phyloP scores from a whole-genome alignment of 1,140 invertebrate species.

The Sesamia nonagrioides region DNA sequence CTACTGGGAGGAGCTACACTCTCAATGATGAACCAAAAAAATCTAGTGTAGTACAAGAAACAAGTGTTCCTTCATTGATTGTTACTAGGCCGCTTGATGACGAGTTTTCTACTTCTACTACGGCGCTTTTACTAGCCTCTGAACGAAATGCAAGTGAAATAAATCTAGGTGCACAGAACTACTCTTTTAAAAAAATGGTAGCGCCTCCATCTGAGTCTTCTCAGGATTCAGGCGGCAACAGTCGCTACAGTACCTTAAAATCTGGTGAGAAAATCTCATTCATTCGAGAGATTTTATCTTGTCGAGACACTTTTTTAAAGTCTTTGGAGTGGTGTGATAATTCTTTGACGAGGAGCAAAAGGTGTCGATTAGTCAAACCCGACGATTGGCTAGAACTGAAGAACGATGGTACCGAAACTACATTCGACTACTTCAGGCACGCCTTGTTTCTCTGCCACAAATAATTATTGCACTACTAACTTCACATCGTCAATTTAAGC shows the following conservation, averaged over 20 bases:
- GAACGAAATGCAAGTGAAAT: slow-evolving; percentile 66
- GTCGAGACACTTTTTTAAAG: slow-evolving; percentile 75
- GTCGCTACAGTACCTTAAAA: slow-evolving; percentile 67
- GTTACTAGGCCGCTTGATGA: slow-evolving; percentile 59
- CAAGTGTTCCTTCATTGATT: slow-evolving; percentile 46
- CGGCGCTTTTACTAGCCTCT: slow-evolving; percentile 62
- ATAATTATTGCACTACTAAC: slow-evolving; percentile 37
- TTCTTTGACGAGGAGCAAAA: slow-evolving; percentile 79
- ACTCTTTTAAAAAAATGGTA: slow-evolving; percentile 53
- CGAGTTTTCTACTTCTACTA: slow-evolving; percentile 72
- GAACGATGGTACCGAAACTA: slow-evolving; percentile 69
- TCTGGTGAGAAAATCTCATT: slow-evolving; percentile 82
- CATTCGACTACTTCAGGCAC: slow-evolving; percentile 34
- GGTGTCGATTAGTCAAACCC: slow-evolving; percentile 71
- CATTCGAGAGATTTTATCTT: slow-evolving; percentile 76
- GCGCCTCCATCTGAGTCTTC: slow-evolving; percentile 48
- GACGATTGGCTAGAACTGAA: slow-evolving; percentile 79
- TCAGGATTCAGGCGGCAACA: slow-evolving; percentile 62
- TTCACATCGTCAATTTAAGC: background rate
- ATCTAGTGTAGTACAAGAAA: background rate
- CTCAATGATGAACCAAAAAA: slow-evolving; percentile 61
- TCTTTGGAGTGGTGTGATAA: slow-evolving; percentile 85
- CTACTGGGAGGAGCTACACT: slow-evolving; percentile 71
- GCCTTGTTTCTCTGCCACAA: slow-evolving; percentile 18
- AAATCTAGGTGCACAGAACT: slow-evolving; percentile 56